Conservation (phyloP, 2,888 invertebrate species). For the Podabrus alpinus region DNA sequence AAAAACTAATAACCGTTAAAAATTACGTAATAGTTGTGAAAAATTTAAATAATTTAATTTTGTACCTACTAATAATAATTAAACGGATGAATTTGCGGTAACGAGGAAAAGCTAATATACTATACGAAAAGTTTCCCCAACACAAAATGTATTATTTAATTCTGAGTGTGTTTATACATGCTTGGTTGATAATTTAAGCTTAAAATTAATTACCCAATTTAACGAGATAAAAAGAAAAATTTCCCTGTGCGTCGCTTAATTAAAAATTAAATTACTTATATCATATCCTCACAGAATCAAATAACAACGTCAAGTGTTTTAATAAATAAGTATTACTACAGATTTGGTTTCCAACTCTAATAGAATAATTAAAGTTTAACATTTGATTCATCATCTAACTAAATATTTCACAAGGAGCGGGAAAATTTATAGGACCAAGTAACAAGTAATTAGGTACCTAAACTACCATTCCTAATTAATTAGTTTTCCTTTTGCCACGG, state of each 20-base stretch:
- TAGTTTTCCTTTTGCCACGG: not conserved
- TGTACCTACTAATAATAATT: not conserved
- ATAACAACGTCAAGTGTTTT: conserved; percentile 44
- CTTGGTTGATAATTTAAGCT: not conserved
- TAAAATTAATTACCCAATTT: not conserved
- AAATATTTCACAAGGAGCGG: conserved; percentile 29
- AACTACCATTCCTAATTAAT: conserved; percentile 8
- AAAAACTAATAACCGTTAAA: not conserved
- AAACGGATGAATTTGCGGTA: not conserved
- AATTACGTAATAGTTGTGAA: not conserved
- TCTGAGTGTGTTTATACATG: not conserved
- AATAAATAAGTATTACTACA: conserved; percentile 49
- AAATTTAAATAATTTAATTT: not conserved
- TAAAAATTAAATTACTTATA: conserved; percentile 42
- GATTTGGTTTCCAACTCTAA: conserved; percentile 44
- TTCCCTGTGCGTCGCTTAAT: conserved; percentile 41
- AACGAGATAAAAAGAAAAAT: not conserved
- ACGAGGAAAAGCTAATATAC: not conserved
- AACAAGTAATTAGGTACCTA: conserved; percentile 10
- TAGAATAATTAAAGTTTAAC: conserved; percentile 51
- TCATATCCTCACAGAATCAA: conserved; percentile 44
- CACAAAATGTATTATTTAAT: not conserved
- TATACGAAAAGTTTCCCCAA: not conserved
- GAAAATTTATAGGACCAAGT: conserved; percentile 10
- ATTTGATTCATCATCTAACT: conserved; percentile 41